Percentiles rank a stretch among this genome's conserved stretches.
These are phyloP conservation scores for Chiloscyllium punctatum DNA, from an alignment of 2,797 vertebrate genomes.

Conservation along the genomic window DNA sequence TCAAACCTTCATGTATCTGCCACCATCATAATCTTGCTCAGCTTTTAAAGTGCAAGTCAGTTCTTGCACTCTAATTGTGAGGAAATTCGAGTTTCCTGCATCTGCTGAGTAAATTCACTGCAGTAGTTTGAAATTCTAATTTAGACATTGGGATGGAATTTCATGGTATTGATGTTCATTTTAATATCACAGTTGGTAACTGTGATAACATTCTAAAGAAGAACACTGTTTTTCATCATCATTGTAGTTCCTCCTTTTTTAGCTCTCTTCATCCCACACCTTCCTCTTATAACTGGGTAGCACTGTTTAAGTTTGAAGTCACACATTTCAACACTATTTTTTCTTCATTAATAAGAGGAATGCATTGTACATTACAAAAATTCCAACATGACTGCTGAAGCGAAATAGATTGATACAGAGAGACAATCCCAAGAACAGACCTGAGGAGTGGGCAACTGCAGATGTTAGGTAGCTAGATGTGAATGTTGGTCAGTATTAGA, in stretches of 20 bases:
- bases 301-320: not conserved
- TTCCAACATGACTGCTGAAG: not conserved
- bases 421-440: not conserved
- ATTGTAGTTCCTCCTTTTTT: not conserved
- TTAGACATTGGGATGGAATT: not conserved
- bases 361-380: not conserved
- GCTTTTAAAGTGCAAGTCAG: not conserved
- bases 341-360: not conserved
- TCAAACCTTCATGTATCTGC: not conserved
- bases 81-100: not conserved
- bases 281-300: not conserved
- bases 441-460: not conserved
- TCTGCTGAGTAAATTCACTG: not conserved
- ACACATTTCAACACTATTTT: not conserved
- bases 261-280: not conserved
- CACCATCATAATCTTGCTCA: not conserved
- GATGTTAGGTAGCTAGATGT: not conserved
- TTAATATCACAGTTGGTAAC: not conserved
- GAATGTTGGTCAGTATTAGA: not conserved
- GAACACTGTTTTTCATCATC: not conserved
- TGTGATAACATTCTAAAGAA: not conserved
- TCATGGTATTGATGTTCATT: not conserved
- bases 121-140: constrained; percentile 21
- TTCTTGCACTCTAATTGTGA: not conserved
- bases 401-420: not conserved